phyloP scores from a whole-genome alignment of 2,888 invertebrate species.

The Leucoma salicis region DNA sequence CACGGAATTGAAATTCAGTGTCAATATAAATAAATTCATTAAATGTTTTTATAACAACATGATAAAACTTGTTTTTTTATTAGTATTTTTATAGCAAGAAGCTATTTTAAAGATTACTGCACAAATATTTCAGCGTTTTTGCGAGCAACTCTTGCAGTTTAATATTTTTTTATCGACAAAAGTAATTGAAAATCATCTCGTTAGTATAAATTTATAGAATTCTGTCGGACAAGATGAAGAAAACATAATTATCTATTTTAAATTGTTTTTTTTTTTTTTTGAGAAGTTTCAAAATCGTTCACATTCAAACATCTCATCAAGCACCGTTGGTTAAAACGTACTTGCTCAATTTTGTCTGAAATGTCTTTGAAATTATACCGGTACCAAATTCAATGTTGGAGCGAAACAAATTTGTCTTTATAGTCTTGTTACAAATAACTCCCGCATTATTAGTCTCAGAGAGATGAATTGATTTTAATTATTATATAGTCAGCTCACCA shows the following conservation, averaged over 20 bases:
- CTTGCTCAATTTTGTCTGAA: background rate
- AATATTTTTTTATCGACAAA: slow-evolving; percentile 16
- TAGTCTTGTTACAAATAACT: too few relatives aligned
- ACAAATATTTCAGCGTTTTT: slow-evolving; percentile 11
- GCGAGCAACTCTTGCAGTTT: background rate
- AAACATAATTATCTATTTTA: slow-evolving; percentile 5
- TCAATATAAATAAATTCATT: slow-evolving; percentile 1
- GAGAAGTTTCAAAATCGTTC: background rate
- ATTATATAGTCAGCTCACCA: too few relatives aligned
- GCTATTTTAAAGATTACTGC: slow-evolving; percentile 9
- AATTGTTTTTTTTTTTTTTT: slow-evolving; percentile 21
- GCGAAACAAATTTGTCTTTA: too few relatives aligned
- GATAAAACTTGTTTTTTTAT: background rate
- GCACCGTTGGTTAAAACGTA: background rate
- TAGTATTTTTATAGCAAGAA: slow-evolving; percentile 1
- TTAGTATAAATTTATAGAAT: slow-evolving; percentile 5
- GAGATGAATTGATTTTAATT: too few relatives aligned
- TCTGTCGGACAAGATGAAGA: slow-evolving; percentile 18
- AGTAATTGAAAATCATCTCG: slow-evolving; percentile 23
- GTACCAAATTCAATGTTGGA: background rate
- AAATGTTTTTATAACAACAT: background rate
- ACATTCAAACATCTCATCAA: background rate
- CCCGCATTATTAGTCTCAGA: too few relatives aligned
- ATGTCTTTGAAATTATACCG: too few relatives aligned
- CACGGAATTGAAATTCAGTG: background rate